These are phyloP conservation scores for Grammomys dolichurus DNA, from an alignment of 2,113 vertebrate genomes.

Conservation along the genomic window DNA sequence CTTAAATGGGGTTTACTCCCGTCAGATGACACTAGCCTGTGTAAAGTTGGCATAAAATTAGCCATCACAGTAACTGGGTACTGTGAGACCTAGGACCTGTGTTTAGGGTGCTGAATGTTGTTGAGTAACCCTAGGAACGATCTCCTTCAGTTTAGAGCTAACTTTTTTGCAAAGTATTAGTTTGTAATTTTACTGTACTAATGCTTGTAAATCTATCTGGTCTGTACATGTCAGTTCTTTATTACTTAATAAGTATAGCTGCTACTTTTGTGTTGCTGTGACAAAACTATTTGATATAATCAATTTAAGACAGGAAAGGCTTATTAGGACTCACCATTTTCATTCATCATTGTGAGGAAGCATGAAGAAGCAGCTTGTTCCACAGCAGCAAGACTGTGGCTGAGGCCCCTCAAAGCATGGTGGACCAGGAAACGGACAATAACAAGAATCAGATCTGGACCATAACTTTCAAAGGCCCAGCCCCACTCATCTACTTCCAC, in stretches of 20 bases:
- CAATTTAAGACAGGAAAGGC: neutral
- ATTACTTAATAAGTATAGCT: neutral
- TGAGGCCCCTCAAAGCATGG: neutral
- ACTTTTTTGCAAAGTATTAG: neutral
- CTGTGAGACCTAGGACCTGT: neutral
- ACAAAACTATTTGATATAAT: neutral
- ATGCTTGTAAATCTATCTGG: neutral
- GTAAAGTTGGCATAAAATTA: neutral
- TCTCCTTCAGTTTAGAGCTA: neutral
- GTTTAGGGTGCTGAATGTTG: neutral
- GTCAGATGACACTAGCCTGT: neutral
- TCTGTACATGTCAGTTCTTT: neutral
- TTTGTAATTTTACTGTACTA: neutral
- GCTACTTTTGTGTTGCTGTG: neutral
- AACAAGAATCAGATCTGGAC: neutral
- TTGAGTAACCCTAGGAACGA: neutral
- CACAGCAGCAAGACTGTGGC: neutral
- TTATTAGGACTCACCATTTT: neutral
- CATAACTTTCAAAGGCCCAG: neutral
- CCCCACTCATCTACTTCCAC: neutral
- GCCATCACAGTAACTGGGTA: neutral
- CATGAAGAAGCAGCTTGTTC: neutral
- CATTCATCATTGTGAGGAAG: too few species aligned
- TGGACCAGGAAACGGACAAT: neutral
- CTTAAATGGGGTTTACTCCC: neutral